These are phyloP conservation scores for Struthio camelus DNA, from an alignment of 2,113 vertebrate species.

Conservation along the genomic window DNA sequence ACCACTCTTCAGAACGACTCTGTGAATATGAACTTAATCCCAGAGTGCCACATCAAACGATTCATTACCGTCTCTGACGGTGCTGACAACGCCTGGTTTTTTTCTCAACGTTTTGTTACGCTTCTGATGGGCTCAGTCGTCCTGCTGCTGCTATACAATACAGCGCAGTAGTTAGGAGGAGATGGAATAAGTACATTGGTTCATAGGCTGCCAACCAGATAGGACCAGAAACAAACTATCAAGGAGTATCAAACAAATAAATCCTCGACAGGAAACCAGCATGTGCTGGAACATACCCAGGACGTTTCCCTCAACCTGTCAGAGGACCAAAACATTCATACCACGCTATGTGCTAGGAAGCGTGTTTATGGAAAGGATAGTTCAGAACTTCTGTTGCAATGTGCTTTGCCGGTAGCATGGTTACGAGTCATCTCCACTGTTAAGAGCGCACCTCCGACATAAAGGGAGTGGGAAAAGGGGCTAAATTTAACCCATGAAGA, in stretches of 20 bases:
- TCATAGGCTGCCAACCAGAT: neutral
- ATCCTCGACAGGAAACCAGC: neutral
- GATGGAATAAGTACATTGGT: neutral
- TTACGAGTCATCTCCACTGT: neutral
- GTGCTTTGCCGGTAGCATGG: accelerated
- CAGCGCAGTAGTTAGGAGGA: neutral
- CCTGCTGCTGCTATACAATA: neutral
- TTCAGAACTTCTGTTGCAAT: neutral
- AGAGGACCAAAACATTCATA: accelerated
- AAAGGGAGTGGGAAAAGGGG: neutral
- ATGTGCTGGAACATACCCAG: neutral
- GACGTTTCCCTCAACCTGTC: neutral
- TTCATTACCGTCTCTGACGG: accelerated
- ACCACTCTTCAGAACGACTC: neutral
- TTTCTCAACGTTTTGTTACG: neutral
- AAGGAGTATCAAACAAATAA: neutral
- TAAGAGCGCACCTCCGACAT: neutral
- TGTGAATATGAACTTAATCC: accelerated
- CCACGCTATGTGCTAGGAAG: neutral
- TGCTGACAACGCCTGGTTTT: neutral
- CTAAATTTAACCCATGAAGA: neutral
- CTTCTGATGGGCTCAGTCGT: neutral
- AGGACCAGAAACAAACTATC: neutral
- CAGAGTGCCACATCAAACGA: neutral
- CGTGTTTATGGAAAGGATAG: neutral